These are phyloP conservation scores for Heliornis fulica DNA, from an alignment of 2,113 vertebrate species.

Conservation along the genomic window DNA sequence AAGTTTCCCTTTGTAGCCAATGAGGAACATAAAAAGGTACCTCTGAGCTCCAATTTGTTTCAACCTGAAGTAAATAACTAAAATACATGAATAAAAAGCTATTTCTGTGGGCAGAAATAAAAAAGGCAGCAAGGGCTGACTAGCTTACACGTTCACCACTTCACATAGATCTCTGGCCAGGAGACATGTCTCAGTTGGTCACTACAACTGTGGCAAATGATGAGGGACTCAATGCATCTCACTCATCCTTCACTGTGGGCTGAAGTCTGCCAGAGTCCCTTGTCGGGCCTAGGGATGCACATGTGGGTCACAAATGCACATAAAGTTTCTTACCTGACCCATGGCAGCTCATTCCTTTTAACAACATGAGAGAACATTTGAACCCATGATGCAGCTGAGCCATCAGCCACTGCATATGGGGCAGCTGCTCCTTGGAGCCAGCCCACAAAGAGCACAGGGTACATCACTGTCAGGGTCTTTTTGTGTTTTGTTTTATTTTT, in stretches of 20 bases:
- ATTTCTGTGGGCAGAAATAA: no score
- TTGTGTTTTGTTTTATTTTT: neutral
- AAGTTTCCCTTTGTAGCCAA: neutral
- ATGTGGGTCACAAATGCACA: fast-evolving
- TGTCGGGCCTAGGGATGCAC: neutral
- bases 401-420: fast-evolving
- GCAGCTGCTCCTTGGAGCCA: neutral
- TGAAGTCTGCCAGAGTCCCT: neutral
- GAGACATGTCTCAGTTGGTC: neutral
- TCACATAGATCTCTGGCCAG: neutral
- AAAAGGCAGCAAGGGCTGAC: neutral
- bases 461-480: fast-evolving
- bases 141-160: neutral
- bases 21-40: neutral
- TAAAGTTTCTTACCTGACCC: neutral
- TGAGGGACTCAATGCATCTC: neutral
- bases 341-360: neutral
- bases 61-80: neutral
- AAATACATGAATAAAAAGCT: neutral
- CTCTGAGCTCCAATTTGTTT: neutral
- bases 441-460: neutral
- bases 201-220: neutral
- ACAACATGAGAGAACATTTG: fast-evolving
- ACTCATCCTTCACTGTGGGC: fast-evolving
- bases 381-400: neutral